Conservation (phyloP, 1,140 invertebrate genomes). For the Orchesella cincta region DNA sequence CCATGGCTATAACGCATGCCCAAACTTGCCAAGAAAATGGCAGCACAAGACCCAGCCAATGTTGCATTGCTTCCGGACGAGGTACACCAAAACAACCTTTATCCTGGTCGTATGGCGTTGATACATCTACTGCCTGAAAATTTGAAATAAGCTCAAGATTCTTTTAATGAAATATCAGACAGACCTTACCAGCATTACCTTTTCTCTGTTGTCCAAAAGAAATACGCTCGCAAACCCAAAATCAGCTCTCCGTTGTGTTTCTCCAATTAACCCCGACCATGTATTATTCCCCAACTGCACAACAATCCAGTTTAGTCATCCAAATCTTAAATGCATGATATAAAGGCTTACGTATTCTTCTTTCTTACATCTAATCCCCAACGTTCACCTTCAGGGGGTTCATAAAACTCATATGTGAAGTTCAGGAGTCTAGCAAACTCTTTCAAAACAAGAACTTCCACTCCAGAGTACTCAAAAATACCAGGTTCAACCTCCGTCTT, state of each 20-base stretch:
- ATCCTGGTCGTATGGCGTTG: conserved; percentile 48
- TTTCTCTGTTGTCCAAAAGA: conserved; percentile 51
- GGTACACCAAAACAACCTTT: conserved; percentile 50
- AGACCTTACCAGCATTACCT: conserved; percentile 5
- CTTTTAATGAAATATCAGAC: not conserved
- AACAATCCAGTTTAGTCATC: not conserved
- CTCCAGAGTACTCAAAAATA: conserved; percentile 39
- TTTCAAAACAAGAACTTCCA: conserved; percentile 48
- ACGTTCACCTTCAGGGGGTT: conserved; percentile 48
- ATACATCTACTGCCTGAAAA: conserved; percentile 51
- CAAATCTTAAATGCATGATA: not conserved
- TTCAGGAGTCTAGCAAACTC: conserved; percentile 50
- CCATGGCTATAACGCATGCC: conserved; percentile 49
- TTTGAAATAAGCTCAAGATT: conserved; percentile 41
- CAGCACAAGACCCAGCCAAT: conserved; percentile 49
- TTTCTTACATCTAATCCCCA: conserved; percentile 50
- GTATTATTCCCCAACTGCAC: conserved; percentile 46
- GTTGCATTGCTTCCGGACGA: conserved; percentile 48
- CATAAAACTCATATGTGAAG: conserved; percentile 49
- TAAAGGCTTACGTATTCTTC: not conserved
- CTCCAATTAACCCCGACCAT: conserved; percentile 53
- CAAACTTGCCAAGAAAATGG: conserved; percentile 51
- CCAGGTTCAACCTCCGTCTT: conserved; percentile 37
- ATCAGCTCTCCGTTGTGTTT: conserved; percentile 49
- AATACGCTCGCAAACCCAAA: conserved; percentile 52